Evolutionary conservation across 1,140 invertebrate species (phyloP), one percentile per base, ranked within the genome.

Genomic region (Tetragonula clypearis): DNA sequence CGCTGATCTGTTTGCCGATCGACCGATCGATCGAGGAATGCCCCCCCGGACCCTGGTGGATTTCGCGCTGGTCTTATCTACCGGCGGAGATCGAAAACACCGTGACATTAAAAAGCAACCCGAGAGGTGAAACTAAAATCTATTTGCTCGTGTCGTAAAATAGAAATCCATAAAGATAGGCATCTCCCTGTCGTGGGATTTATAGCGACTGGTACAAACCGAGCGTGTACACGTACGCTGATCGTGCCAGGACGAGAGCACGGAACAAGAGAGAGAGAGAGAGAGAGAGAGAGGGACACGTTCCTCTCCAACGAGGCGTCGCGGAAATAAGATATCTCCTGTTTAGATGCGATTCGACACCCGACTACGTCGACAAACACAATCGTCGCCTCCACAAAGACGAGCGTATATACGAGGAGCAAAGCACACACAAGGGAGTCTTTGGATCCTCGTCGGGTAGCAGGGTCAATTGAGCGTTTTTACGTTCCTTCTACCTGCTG

Each of bases 341-440:
- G 87, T 89, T 89, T 89, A 89, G 84, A 89, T 65, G 78, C 69
- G 84, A 89, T 86, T 89, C 88, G 71, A 84, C 85, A 62, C 58
- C 73, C 76, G 26, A 35, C 74, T 75, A 86, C 69, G 85, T 75
- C 80, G 55, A 68, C 86, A 86, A 87, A 90, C 84, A 93, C 92
- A 92, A 92, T 92, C 91, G 81, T 86, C 86, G 87, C 91, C 84
- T 86, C 89, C 92, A 92, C 90, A 84, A 85, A 92, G 86, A 87
- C 84, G 74, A 69, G 79, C 73, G 73, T 79, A 53, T 82, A 49
- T 53, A n/a, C 55, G 76, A 72, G 86, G 79, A 88, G 85, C 72
- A 88, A 85, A 84, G 82, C 69, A 78, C 84, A 86, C 82, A 88
- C 87, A 77, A 81, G 88, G 87, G 85, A 87, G 56, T 72, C 62